Evolutionary conservation across 2,113 vertebrate species (phyloP).

Genomic region (Reinhardtius hippoglossoides): DNA sequence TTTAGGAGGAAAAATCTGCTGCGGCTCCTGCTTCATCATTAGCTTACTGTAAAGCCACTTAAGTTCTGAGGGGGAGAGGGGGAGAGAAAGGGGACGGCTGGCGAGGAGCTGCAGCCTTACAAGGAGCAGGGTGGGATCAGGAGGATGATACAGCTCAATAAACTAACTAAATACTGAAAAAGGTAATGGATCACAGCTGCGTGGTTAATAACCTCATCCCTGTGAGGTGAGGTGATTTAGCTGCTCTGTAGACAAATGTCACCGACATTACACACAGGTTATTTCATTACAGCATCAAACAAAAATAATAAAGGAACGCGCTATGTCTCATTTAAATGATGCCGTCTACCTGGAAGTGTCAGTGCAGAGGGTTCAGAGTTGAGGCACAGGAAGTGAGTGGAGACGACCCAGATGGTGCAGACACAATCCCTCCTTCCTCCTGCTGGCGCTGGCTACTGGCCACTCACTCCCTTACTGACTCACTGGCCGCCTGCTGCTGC

Average conservation of each 20-base stretch:
- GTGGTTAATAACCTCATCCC: neutral
- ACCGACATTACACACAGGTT: neutral
- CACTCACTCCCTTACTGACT: constrained; percentile 17
- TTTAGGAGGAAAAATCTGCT: constrained; percentile 45
- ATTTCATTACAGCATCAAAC: neutral
- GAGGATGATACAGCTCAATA: constrained; percentile 35
- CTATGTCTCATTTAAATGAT: constrained; percentile 15
- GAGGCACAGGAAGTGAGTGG: constrained; percentile 71
- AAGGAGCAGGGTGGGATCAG: constrained; percentile 25
- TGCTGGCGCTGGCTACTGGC: constrained; percentile 9
- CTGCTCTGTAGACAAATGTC: neutral
- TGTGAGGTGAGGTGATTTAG: neutral
- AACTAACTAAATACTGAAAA: constrained; percentile 20
- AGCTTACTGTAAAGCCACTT: constrained; percentile 74
- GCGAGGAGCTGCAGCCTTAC: constrained; percentile 25
- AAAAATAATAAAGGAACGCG: neutral
- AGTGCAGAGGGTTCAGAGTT: constrained; percentile 41
- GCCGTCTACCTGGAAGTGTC: constrained; percentile 46
- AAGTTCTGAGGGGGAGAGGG: constrained; percentile 45
- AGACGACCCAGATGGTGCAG: constrained; percentile 78
- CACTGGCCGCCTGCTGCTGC: constrained; percentile 60
- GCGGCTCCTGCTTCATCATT: constrained; percentile 58
- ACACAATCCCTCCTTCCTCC: constrained; percentile 68
- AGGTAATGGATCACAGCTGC: constrained; percentile 12
- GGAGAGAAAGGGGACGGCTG: constrained; percentile 18